Evolutionary conservation across 1,140 invertebrate genomes (phyloP), one percentile per base, ranked within the genome.

Genomic region (Chionoecetes opilio): DNA sequence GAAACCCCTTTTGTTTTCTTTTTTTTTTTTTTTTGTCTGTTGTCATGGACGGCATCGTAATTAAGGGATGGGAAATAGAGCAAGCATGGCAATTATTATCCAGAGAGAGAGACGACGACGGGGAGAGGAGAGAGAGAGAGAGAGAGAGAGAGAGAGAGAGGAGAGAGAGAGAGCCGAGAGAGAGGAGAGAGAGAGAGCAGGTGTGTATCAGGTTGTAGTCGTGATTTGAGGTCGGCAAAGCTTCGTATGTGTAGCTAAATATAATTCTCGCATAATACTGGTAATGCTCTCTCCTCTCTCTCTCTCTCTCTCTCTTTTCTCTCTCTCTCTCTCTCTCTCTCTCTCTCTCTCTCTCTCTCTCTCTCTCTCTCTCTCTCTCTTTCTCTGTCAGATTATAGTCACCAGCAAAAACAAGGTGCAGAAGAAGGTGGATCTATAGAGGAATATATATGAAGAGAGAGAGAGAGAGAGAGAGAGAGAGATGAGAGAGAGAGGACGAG

Each of bases 381-480:
- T 21, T 53, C 46, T 53, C n/a, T 75, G 11, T 75, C n/a, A 75
- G 1, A 75, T 75, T n/a, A n/a, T 14, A 53, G 11, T 53, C 46
- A 17, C 46, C 11, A 53, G 21, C 46, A 53, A 53, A 53, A 53
- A 53, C 46, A 53, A 53, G 46, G 46, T 53, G 46, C 11, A 53
- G 46, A 53, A 9, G 46, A 53, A 53, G 46, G 46, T 53, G 21
- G 46, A 53, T 14, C n/a, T 53, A 53, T 53, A 53, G 63, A 75
- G 63, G n/a, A n/a, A 75, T 26, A 75, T 26, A 11, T 26, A n/a
- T 0, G 8, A 14, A 75, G 63, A 75, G 63, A 75, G 63, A 75
- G 63, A 75, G 63, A 75, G 63, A 75, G 63, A 75, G 63, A 75
- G 63, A 75, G 63, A 75, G 63, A 75, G 63, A 75, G 63, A 75